phyloP scores from a whole-genome alignment of 2,113 vertebrate genomes.

The Piaya cayana region DNA sequence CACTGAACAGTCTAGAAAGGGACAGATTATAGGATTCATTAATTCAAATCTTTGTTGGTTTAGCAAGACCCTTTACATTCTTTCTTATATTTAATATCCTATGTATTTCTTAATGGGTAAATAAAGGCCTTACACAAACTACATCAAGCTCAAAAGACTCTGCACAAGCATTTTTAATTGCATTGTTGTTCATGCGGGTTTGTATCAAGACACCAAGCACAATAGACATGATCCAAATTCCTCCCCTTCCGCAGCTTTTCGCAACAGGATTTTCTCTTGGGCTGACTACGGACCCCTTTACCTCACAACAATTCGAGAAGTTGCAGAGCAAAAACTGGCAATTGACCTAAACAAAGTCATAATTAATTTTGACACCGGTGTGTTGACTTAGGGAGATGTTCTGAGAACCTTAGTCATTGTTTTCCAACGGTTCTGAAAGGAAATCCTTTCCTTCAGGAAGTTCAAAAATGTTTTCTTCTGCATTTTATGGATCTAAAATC shows the following conservation, averaged over 20 bases:
- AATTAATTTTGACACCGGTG: background rate
- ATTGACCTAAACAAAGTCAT: accelerated
- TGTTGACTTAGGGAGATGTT: background rate
- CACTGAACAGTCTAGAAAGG: background rate
- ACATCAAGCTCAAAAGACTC: background rate
- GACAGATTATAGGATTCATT: background rate
- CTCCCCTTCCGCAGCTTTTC: background rate
- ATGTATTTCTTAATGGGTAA: background rate
- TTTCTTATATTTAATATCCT: background rate
- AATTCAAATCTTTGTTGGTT: background rate
- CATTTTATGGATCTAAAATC: background rate
- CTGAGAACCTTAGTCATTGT: background rate
- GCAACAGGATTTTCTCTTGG: background rate
- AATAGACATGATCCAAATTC: background rate
- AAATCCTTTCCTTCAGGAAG: background rate
- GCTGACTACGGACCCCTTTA: background rate
- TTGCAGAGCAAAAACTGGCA: background rate
- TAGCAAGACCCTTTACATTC: background rate
- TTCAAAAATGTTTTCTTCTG: background rate
- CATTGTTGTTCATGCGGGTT: background rate
- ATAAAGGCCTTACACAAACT: background rate
- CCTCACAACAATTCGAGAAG: background rate
- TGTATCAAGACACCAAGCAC: background rate
- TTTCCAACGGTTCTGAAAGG: background rate
- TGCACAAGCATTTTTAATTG: background rate